Conservation (phyloP, 2,113 vertebrate genomes). For the Ahaetulla prasina region DNA sequence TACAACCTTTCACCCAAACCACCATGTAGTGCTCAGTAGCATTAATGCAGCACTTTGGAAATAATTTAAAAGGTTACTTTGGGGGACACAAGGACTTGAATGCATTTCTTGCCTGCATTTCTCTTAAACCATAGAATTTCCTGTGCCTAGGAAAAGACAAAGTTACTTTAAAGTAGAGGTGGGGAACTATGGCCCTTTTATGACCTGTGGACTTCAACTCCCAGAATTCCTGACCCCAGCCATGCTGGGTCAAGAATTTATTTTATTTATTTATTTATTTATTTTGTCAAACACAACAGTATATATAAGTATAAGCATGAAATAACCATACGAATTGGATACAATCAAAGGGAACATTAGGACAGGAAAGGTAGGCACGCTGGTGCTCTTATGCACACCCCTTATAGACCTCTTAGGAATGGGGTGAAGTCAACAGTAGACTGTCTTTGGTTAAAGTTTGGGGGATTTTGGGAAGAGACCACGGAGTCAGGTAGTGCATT, state of each 20-base stretch:
- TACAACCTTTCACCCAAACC: neutral
- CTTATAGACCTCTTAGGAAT: too few relatives aligned
- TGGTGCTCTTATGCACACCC: too few relatives aligned
- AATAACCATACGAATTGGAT: too few relatives aligned
- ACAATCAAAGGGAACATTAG: too few relatives aligned
- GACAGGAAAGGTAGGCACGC: too few relatives aligned
- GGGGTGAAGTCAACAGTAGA: too few relatives aligned
- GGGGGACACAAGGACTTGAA: neutral
- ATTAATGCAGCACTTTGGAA: neutral
- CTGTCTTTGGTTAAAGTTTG: too few relatives aligned
- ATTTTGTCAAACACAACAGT: too few relatives aligned
- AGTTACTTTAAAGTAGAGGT: neutral
- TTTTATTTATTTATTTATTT: too few relatives aligned
- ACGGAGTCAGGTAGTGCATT: too few relatives aligned
- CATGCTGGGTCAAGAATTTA: neutral
- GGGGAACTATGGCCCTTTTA: neutral
- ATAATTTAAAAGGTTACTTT: neutral
- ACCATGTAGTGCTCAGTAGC: neutral
- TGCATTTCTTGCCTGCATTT: neutral
- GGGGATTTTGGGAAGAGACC: too few relatives aligned
- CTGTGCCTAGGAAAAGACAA: neutral
- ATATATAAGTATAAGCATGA: too few relatives aligned
- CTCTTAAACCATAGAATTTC: neutral
- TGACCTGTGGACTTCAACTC: neutral
- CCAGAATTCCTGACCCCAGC: neutral